Evolutionary conservation across 2,888 invertebrate species (phyloP), one percentile per base, ranked within the genome.

Genomic region (Erebia palarica): DNA sequence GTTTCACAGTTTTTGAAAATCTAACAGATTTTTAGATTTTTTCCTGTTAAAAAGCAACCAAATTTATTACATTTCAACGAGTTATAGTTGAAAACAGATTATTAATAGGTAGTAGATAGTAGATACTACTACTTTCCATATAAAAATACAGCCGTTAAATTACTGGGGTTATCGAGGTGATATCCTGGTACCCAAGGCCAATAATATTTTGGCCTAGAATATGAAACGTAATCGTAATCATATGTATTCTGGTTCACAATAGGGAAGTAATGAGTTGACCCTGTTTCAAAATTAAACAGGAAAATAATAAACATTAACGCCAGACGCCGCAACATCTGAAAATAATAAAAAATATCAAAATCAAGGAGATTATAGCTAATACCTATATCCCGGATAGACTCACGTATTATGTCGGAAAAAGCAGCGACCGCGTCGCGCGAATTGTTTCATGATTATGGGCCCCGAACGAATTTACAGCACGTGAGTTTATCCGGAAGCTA

Each of bases 151-250:
- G 88, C 87, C 79, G 80, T 77, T 1, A 81, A 69, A 11, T 81
- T 76, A 11, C 83, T 79, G 0, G 80, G 74, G 3, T 78, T 59
- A 49, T 85, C 79, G n/a, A 80, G 80, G 65, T 76, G 78, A 72
- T 88, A 89, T 0, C 86, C 90, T 0, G 90, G 83, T 42, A 79
- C 67, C 82, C 85, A 90, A 0, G 90, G 89, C 89, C 90, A 90
- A 69, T 80, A 75, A 65, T 68, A 72, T 71, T 76, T 74, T 16
- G 59, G 58, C 11, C 42, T 73, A 18, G 27, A 16, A 1, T 16
- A 57, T 11, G 13, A 27, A 0, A 58, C 44, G 21, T 51, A 1
- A 42, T n/a, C 16, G 55, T 68, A 47, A 9, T 21, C 42, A 64
- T 55, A 27, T 1, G 47, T 13, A 16, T 47, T 59, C 27, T 64